Base-by-base conservation (phyloP, 2,888 invertebrate species). In the Diplolepis rosae region DNA sequence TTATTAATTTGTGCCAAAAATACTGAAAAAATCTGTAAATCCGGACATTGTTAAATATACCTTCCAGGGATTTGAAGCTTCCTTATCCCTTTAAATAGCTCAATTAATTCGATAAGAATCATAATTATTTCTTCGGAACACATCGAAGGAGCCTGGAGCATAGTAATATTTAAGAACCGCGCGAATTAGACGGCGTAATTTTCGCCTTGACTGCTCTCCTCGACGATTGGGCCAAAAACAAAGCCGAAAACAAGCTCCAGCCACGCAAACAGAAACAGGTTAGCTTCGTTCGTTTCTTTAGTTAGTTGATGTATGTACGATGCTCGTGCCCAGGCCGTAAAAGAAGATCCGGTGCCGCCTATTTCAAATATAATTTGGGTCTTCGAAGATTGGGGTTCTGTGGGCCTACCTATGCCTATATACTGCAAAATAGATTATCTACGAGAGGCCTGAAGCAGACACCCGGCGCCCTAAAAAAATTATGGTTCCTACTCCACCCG, bases 101-200 rank as follows among this genome's bases (percentile, higher is more conserved):
- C 56, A 61, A 61, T 61, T 61, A 35, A 61, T 35, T 39, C 35
- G 56, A 61, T 39, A 61, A 61, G 11, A 24, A 61, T 61, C 56
- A 61, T 61, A 61, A 61, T 61, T 61, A 61, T 32, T 61, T 61
- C 24, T 39, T 61, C 56, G 56, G 35, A 61, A 61, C 56, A 35
- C 56, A 39, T 24, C 56, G 56, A 39, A 61, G 35, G 35, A 35
- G 35, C 56, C 56, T 32, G 56, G 35, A 61, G 56, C 56, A 61
- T 6, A 61, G 56, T 61, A 61, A 61, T 15, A 61, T 61, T 61
- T 35, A 39, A 61, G 24, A 61, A 61, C 24, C 65, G 73, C 68
- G 71, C 70, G 70, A 70, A 73, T 73, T 73, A 68, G 73, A 68
- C 68, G 50, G 75, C 68, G 73, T 73, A 75, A 75, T 75, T 75